Evolutionary conservation across 2,797 vertebrate genomes (phyloP).

Genomic region (Schizopygopsis pylzovi): DNA sequence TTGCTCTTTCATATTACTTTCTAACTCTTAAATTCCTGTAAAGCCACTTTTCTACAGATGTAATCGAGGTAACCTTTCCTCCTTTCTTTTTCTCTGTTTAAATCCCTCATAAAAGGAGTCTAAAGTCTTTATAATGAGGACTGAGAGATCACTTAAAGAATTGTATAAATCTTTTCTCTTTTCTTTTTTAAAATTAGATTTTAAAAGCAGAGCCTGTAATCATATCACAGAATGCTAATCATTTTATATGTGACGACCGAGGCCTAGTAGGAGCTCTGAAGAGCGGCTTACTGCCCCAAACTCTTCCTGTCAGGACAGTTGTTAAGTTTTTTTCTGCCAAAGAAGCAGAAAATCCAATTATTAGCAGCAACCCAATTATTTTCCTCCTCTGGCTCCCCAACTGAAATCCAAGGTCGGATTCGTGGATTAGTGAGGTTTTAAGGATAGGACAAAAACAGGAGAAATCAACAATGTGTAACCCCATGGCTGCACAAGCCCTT

Average conservation of each 20-base stretch:
- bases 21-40: conserved; percentile 22
- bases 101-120: conserved; percentile 64
- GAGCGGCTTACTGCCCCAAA: conserved; percentile 68
- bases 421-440: conserved; percentile 82
- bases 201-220: conserved; percentile 69
- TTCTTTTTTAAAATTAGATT: conserved; percentile 53
- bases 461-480: conserved; percentile 78
- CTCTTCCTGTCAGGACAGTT: conserved; percentile 72
- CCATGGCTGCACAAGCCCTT: conserved; percentile 70
- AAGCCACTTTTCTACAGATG: conserved; percentile 48
- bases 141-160: conserved; percentile 75
- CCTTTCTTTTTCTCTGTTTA: conserved; percentile 52
- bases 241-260: conserved; percentile 73
- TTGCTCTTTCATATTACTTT: neutral
- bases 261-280: conserved; percentile 66
- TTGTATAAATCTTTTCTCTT: conserved; percentile 65
- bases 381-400: conserved; percentile 76
- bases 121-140: conserved; percentile 73
- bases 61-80: conserved; percentile 28
- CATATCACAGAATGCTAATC: conserved; percentile 78
- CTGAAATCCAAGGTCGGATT: conserved; percentile 83
- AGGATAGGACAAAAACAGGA: conserved; percentile 73
- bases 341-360: conserved; percentile 87
- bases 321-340: conserved; percentile 70
- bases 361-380: conserved; percentile 85